phyloP scores from a whole-genome alignment of 2,888 invertebrate genomes.

The Rambutsinella grinnellia region DNA sequence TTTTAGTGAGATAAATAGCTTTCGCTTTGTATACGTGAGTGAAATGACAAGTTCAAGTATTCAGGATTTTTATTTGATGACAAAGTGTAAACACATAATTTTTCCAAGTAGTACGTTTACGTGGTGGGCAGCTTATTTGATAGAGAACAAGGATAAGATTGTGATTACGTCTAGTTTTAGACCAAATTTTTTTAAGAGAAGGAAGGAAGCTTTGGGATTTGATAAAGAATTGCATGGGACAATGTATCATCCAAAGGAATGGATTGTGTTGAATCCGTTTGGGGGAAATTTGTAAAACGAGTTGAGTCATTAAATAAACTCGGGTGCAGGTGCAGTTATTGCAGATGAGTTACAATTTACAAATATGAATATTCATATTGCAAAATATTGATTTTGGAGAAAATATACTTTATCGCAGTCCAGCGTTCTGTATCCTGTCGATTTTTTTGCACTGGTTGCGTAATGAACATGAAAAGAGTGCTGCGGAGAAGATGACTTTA shows the following conservation, averaged over 20 bases:
- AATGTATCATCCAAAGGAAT: conserved; percentile 11
- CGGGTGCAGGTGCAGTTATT: too few relatives aligned
- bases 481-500: too few relatives aligned
- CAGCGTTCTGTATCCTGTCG: too few relatives aligned
- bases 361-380: too few relatives aligned
- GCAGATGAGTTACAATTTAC: too few relatives aligned
- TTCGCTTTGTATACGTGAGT: conserved; percentile 3
- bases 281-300: not conserved
- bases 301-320: too few relatives aligned
- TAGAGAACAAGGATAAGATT: not conserved
- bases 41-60: not conserved
- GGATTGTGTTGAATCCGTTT: conserved; percentile 18
- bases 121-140: conserved; percentile 16
- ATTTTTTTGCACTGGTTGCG: too few relatives aligned
- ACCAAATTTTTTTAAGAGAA: not conserved
- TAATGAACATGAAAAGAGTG: too few relatives aligned
- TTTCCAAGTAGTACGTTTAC: conserved; percentile 13
- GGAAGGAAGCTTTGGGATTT: not conserved
- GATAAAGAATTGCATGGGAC: not conserved
- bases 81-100: conserved; percentile 5
- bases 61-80: conserved; percentile 16
- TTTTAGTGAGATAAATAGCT: conserved; percentile 6
- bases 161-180: conserved; percentile 4
- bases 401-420: too few relatives aligned
- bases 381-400: too few relatives aligned